Evolutionary conservation across 2,113 vertebrate genomes (phyloP), one percentile per base, ranked within the genome.

Genomic region (Cavia aperea): DNA sequence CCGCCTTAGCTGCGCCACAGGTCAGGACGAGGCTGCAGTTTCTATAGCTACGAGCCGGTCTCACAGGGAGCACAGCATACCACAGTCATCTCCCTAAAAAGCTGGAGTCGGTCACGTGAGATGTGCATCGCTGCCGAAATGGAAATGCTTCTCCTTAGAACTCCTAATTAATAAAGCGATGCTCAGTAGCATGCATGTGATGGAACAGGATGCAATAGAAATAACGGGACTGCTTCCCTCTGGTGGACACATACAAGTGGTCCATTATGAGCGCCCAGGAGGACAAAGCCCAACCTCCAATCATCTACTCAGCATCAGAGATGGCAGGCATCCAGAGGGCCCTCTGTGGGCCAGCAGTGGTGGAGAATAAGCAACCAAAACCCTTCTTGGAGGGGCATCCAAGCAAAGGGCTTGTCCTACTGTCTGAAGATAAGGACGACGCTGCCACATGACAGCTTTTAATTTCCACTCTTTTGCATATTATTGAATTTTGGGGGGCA

Each of bases 81-180:
- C 84, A 56, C 0, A 24, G 81, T 51, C 19, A 72, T 72, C 65
- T 95, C 68, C 94, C 86, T 56, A 58, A 63, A 92, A 94, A 93
- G 94, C 79, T 70, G 82, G 12, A 11, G 70, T 75, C 60, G 4
- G 51, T 92, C 39, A 51, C 1, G 66, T 56, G 15, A 79, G 89
- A 95, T 51, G 49, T 2, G 2, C 15, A 0, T 91, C n/a, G 90
- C 93, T 62, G 49, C 88, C 19, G 29, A 68, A 93, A 85, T 23
- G 83, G 65, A 87, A 83, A 90, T 62, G 79, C 46, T 82, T 81
- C 70, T 82, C 58, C 60, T 46, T 15, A 26, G 75, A 93, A 93
- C 18, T 94, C 94, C n/a, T 16, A 88, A 94, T 96, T 90, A 93
- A 94, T 78, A 81, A 88, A 72, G 88, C 72, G 92, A 70, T 78